Evolutionary conservation across 1,140 invertebrate species (phyloP), one percentile per base, ranked within the genome.

Genomic region (Cylas formicarius): DNA sequence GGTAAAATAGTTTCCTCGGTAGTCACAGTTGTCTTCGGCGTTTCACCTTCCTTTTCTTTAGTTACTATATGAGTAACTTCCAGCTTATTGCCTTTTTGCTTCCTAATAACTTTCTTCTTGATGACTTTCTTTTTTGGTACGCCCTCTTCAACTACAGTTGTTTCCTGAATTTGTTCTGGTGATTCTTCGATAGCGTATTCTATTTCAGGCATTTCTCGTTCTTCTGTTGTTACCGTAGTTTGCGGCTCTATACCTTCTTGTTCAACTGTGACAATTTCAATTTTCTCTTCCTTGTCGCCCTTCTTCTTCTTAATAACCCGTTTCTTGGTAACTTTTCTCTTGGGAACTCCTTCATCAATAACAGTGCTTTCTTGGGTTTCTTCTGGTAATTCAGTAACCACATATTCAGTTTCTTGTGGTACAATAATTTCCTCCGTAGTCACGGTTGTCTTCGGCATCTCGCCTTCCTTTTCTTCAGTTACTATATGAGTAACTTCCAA

Each of bases 401-500:
- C 60, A 7, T 67, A 62, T 44, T 67, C 62, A 51, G 48, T 54
- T 43, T 53, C 46, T 33, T 66, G 63, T 11, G 66, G 65, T 1
- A 65, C 45, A 43, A 63, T 60, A 14, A 44, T 59, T 49, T 73
- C 67, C 48, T 71, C 63, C 0, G 68, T 52, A 0, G 66, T 68
- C 33, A 70, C 55, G 18, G 35, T 53, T 17, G 43, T 56, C 43
- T 47, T 40, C 4, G 63, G 63, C 26, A 48, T 27, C 43, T 68
- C 60, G 16, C 57, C 57, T 37, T 58, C 50, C 50, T 66, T 61
- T 40, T 65, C 55, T 0, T 61, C 53, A 2, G 53, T 62, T 0
- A 60, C 53, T 40, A 67, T 60, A 52, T 67, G 48, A 0, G 52
- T 60, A 2, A 55, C 50, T 40, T 58, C 53, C 41, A 53, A 49